These are phyloP conservation scores for Laothoe populi DNA, from an alignment of 2,888 invertebrate species.

Conservation along the genomic window DNA sequence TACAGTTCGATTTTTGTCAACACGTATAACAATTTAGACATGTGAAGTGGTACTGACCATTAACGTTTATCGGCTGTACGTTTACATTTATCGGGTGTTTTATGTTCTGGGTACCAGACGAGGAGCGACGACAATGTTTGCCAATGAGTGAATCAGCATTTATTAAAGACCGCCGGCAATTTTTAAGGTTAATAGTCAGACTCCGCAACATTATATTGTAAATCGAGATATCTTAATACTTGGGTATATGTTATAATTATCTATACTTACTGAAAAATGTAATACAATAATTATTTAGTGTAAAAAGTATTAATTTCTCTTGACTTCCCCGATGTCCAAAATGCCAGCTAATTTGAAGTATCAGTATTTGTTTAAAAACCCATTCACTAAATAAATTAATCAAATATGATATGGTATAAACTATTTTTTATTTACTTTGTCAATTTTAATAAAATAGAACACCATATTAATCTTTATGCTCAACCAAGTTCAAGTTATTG, in stretches of 20 bases:
- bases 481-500: too few relatives aligned
- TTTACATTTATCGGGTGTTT: conserved; percentile 55
- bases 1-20: not conserved
- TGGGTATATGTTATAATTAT: conserved; percentile 4
- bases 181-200: conserved; percentile 72
- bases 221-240: not conserved
- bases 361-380: not conserved
- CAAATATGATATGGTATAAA: not conserved
- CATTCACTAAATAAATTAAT: too few relatives aligned
- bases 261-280: conserved; percentile 26
- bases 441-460: too few relatives aligned
- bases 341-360: conserved; percentile 1
- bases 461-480: too few relatives aligned
- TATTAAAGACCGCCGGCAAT: conserved; percentile 72
- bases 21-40: conserved; percentile 10
- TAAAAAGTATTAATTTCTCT: conserved; percentile 7
- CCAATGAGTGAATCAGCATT: conserved; percentile 75
- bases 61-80: conserved; percentile 56
- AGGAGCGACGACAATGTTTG: conserved; percentile 60
- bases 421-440: not conserved
- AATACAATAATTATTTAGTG: conserved; percentile 29
- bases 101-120: conserved; percentile 50
- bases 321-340: not conserved
- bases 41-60: conserved; percentile 68
- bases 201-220: conserved; percentile 69